A percentile compares a stretch with the other conserved stretches of the same genome.
phyloP scores from a whole-genome alignment of 2,797 vertebrate genomes.

The Mus caroli region DNA sequence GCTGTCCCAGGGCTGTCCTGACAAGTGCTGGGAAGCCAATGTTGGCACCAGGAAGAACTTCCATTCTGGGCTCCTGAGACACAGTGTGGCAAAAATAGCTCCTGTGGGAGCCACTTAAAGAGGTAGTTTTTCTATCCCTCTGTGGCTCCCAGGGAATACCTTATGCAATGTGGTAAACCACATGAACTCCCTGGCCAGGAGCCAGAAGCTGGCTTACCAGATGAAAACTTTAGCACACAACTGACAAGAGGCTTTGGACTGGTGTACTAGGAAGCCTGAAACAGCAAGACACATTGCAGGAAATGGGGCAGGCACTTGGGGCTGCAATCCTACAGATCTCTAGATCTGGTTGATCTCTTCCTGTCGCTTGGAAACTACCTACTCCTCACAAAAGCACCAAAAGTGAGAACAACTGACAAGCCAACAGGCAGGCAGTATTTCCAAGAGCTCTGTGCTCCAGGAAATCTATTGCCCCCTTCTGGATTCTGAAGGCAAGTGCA shows the following conservation, averaged over 20 bases:
- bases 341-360: not conserved
- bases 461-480: not conserved
- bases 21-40: not conserved
- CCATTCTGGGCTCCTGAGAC: slow-evolving; percentile 54
- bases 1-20: not conserved
- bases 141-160: slow-evolving; percentile 57
- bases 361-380: not conserved
- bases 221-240: not conserved
- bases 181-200: not conserved
- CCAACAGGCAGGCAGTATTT: not conserved
- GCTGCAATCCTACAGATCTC: not conserved
- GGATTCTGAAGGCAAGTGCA: not conserved
- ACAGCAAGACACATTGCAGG: not conserved
- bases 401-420: not conserved
- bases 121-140: slow-evolving; percentile 29
- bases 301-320: not conserved
- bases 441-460: not conserved
- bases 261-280: not conserved
- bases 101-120: not conserved
- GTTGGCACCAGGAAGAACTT: slow-evolving; percentile 51
- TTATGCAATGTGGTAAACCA: not conserved
- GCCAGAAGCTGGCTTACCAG: not conserved
- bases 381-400: not conserved
- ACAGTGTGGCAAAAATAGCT: slow-evolving; percentile 64
- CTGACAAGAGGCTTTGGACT: not conserved